Evolutionary conservation across 2,113 vertebrate species (phyloP).

Genomic region (Cathartes aura): DNA sequence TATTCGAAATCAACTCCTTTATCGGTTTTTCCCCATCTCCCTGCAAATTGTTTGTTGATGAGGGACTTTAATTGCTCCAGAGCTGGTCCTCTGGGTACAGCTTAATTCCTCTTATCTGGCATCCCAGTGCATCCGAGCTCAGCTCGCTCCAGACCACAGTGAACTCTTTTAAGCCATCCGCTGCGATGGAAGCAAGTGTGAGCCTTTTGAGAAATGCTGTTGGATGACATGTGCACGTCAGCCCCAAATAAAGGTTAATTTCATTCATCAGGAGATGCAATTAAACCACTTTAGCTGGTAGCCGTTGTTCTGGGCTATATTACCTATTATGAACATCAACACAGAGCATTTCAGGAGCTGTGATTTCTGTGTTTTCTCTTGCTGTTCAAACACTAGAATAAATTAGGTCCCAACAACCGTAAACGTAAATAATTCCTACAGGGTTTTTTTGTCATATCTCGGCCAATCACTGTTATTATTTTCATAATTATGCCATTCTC

Average conservation of each 20-base stretch:
- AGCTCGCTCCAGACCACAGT: neutral
- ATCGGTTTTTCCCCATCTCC: neutral
- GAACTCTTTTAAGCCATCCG: neutral
- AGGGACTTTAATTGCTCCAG: neutral
- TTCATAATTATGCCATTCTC: conserved; percentile 50
- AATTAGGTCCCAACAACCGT: neutral
- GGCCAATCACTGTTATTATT: conserved; percentile 43
- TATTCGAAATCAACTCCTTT: neutral
- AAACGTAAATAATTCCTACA: conserved; percentile 3
- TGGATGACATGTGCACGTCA: neutral
- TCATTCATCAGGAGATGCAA: neutral
- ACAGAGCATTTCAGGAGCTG: neutral
- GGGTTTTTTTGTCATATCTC: neutral
- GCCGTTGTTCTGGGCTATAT: neutral
- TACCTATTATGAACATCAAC: neutral
- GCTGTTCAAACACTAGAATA: conserved; percentile 10
- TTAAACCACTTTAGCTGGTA: conserved; percentile 10
- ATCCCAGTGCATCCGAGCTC: neutral
- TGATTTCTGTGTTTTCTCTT: conserved; percentile 26
- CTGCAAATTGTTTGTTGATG: neutral
- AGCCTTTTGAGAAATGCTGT: neutral
- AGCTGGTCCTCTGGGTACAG: neutral
- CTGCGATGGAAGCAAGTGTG: neutral
- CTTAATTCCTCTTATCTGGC: neutral
- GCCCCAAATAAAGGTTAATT: conserved; percentile 15